Evolutionary conservation across 2,888 invertebrate species (phyloP).

Genomic region (Drosophila histrio): DNA sequence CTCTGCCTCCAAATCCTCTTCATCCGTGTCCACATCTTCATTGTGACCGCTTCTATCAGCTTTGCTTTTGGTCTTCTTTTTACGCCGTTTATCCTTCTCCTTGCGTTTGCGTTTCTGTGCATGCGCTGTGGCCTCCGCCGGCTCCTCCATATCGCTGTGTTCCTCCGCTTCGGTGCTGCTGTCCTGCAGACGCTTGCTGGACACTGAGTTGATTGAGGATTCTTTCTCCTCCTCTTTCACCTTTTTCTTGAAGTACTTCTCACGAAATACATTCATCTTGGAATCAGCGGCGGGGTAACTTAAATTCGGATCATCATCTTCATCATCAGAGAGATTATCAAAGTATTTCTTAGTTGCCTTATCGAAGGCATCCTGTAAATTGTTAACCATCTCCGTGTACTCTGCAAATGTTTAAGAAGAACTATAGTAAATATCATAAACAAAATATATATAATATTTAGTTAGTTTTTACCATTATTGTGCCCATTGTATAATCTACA

Average conservation of each 20-base stretch:
- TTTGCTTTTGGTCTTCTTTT: slow-evolving; percentile 81
- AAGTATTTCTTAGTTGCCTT: slow-evolving; percentile 92
- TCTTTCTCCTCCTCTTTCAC: slow-evolving; percentile 71
- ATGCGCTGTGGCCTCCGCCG: slow-evolving; percentile 19
- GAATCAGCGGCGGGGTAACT: slow-evolving; percentile 86
- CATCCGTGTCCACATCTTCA: slow-evolving; percentile 65
- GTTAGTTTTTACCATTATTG: slow-evolving; percentile 90
- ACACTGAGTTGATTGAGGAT: slow-evolving; percentile 13
- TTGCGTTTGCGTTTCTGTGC: slow-evolving; percentile 82
- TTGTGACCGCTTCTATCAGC: slow-evolving; percentile 33
- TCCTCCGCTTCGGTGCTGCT: slow-evolving; percentile 53
- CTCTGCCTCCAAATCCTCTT: slow-evolving; percentile 58
- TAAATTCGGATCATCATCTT: slow-evolving; percentile 91
- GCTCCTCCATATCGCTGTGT: slow-evolving; percentile 39
- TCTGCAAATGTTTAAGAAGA: slow-evolving; percentile 27
- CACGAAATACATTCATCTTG: slow-evolving; percentile 84
- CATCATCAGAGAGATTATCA: slow-evolving; percentile 92
- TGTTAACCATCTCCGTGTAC: slow-evolving; percentile 85
- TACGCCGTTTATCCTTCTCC: slow-evolving; percentile 83
- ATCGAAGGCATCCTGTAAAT: slow-evolving; percentile 92
- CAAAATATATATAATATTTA: too few species aligned
- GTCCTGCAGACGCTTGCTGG: slow-evolving; percentile 34
- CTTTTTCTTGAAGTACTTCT: slow-evolving; percentile 84
- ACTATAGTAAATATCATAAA: background rate
- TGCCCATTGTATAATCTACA: slow-evolving; percentile 96